Evolutionary conservation across 2,113 vertebrate species (phyloP).

Genomic region (Pluvianellus socialis): DNA sequence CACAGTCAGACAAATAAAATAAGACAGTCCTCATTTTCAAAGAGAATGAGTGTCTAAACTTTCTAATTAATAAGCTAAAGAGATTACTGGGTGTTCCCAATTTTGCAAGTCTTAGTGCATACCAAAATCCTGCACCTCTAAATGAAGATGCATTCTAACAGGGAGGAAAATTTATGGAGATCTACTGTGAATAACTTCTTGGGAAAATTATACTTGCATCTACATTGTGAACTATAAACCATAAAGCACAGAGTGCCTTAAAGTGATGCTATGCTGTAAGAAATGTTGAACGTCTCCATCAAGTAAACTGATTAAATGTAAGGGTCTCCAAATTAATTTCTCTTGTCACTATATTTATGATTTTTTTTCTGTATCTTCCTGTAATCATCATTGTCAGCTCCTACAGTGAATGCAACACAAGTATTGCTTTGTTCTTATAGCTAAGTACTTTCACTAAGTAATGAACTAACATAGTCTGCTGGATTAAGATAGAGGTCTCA

Average conservation of each 20-base stretch:
- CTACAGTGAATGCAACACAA: not conserved
- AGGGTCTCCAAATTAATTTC: not conserved
- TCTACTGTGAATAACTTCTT: not conserved
- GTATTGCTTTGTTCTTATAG: not conserved
- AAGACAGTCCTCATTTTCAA: not conserved
- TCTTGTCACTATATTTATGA: not conserved
- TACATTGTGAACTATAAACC: not conserved
- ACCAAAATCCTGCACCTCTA: not conserved
- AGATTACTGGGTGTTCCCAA: not conserved
- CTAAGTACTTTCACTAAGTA: not conserved
- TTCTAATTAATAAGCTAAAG: not conserved
- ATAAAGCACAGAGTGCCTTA: not conserved
- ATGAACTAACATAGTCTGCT: not conserved
- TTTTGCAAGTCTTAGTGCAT: not conserved
- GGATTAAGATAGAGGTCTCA: not conserved
- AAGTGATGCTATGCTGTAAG: not conserved
- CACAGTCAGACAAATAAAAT: not conserved
- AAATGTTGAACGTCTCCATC: not conserved
- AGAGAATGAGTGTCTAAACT: not conserved
- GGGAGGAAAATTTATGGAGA: not conserved
- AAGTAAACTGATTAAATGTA: not conserved
- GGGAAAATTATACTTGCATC: not conserved
- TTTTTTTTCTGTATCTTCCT: not conserved
- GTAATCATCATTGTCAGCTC: not conserved
- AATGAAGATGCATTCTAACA: not conserved